Evolutionary conservation across 2,113 vertebrate species (phyloP), one percentile per base, ranked within the genome.

Genomic region (Psittacula cyanocephala): DNA sequence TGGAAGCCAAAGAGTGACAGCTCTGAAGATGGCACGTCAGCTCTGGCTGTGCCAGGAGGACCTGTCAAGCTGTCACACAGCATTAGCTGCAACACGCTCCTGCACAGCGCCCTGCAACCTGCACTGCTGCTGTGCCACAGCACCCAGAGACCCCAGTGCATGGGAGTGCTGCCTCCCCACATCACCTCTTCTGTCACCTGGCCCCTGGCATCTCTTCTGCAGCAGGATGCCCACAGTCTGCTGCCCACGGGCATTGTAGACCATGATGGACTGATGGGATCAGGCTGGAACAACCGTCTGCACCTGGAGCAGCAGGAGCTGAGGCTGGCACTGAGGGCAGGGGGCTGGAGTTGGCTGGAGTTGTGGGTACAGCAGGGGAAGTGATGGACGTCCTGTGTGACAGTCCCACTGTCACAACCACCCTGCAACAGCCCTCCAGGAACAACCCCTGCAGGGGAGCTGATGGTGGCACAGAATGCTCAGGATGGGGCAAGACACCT

Each of bases 21-120:
- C 79, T 88, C 85, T 83, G 91, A 31, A 29, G 90, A 65, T 35
- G 84, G 71, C 92, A 47, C n/a, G 85, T 47, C 96, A 93, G 81
- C 64, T 62, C 67, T 2, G 12, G n/a, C 68, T 87, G 88, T 85
- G 94, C 74, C 7, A 1, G 53, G 46, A 80, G 89, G 69, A 80
- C 67, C 22, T 89, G 95, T 95, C 81, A 89, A 75, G 94, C 81
- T 91, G 88, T 63, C 81, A 93, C 77, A 95, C 50, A 35, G 89
- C 91, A 95, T 71, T 93, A 79, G 70, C 91, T 49, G 55, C 79
- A 12, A 46, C 64, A 67, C 47, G 4, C 44, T 72, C 24, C 93
- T 20, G 28, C 84, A 67, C 39, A 18, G 17, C 5, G 5, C 71
- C 67, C 80, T 79, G 75, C 74, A 82, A 44, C 67, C 55, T 41